Percentiles rank a stretch among this genome's conserved stretches.
phyloP scores from a whole-genome alignment of 2,888 invertebrate genomes.

The Ariolimax columbianus region DNA sequence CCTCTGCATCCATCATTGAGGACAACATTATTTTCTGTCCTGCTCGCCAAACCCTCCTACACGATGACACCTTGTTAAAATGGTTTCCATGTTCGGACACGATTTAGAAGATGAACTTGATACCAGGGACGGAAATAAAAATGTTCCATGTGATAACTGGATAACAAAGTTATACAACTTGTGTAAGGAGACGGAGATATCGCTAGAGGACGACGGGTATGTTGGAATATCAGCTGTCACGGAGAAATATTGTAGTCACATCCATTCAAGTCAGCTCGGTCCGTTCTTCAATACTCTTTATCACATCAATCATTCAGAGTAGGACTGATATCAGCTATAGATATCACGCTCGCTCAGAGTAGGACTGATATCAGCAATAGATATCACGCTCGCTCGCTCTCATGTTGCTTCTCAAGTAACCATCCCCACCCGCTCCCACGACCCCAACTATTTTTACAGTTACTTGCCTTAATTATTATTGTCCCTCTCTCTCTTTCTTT shows the following conservation, averaged over 20 bases:
- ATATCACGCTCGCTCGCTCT: no score
- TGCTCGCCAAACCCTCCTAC: background rate
- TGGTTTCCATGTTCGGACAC: conserved; percentile 22
- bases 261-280: background rate
- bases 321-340: no score
- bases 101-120: conserved; percentile 15
- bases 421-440: no score
- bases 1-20: conserved; percentile 3
- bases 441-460: no score
- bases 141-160: background rate
- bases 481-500: no score
- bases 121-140: background rate
- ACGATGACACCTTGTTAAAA: conserved; percentile 1
- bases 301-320: no score
- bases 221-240: background rate
- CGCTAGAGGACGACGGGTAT: background rate
- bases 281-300: no score
- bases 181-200: background rate
- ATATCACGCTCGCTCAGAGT: no score
- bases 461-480: no score
- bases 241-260: background rate
- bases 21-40: background rate
- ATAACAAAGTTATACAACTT: background rate
- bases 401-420: no score
- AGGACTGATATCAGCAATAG: no score